A percentile compares a stretch with the other conserved stretches of the same genome.
These are phyloP conservation scores for Dyspetes luteomarginatus DNA, from an alignment of 2,888 invertebrate genomes.

Conservation along the genomic window DNA sequence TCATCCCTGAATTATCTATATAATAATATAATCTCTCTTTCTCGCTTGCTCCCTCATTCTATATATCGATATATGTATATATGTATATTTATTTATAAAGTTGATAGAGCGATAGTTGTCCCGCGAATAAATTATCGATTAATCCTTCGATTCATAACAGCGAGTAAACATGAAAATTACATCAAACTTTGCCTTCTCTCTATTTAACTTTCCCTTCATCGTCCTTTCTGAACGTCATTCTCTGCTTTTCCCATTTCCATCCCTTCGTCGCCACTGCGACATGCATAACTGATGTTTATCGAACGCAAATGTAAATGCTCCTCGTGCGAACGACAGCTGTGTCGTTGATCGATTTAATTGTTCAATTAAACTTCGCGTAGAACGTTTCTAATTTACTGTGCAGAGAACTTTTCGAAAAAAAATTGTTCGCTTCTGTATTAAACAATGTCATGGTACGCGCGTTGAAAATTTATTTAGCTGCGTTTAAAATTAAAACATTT, in stretches of 20 bases:
- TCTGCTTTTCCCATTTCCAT: constrained; percentile 2
- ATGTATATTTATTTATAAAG: neutral
- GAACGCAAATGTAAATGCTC: constrained; percentile 47
- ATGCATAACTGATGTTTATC: constrained; percentile 32
- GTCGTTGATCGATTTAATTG: constrained; percentile 36
- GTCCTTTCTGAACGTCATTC: neutral
- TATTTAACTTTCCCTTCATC: constrained; percentile 41
- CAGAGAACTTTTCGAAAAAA: too few relatives aligned
- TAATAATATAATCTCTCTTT: too few relatives aligned
- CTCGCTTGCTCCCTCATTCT: too few relatives aligned
- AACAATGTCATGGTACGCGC: too few relatives aligned
- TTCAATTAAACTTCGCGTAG: constrained; percentile 35
- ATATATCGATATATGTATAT: neutral
- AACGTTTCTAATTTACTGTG: constrained; percentile 32
- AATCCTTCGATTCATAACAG: constrained; percentile 40
- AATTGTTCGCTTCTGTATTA: too few relatives aligned
- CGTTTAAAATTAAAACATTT: too few relatives aligned
- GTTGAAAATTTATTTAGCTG: too few relatives aligned
- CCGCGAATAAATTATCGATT: constrained; percentile 27
- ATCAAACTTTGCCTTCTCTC: constrained; percentile 44
- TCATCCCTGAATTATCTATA: too few relatives aligned
- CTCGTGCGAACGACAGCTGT: constrained; percentile 46
- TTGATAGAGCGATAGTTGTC: neutral
- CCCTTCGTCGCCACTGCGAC: neutral
- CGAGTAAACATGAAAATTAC: constrained; percentile 51